Evolutionary conservation across 2,797 vertebrate species (phyloP).

Genomic region (Acanthiza pusilla): DNA sequence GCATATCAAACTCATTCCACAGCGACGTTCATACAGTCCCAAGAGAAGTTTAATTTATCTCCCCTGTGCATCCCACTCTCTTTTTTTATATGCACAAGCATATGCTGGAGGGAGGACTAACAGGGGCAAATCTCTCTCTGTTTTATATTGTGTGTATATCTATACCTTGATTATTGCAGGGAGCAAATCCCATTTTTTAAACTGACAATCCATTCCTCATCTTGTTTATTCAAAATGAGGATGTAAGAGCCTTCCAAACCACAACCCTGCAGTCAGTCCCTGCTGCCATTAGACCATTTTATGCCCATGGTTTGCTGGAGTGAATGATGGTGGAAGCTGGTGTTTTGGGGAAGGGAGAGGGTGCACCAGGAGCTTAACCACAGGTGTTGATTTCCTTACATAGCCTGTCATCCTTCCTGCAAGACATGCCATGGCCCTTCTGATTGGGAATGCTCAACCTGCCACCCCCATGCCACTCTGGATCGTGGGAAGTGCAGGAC

Average conservation of each 20-base stretch:
- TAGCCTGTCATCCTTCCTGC: constrained; percentile 91
- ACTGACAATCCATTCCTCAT: neutral
- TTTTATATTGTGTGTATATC: neutral
- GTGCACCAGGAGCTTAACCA: neutral
- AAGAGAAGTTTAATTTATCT: neutral
- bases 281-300: neutral
- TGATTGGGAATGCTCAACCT: constrained; percentile 82
- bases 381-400: neutral
- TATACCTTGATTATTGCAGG: neutral
- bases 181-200: neutral
- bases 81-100: neutral
- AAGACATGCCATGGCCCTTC: constrained; percentile 81
- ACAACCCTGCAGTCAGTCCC: neutral
- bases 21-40: neutral
- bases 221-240: neutral
- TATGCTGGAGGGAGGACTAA: neutral
- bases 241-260: neutral
- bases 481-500: constrained; percentile 80
- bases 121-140: neutral
- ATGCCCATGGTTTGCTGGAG: neutral
- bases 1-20: neutral
- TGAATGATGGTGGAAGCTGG: neutral
- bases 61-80: neutral
- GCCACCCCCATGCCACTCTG: constrained; percentile 74
- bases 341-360: neutral